phyloP scores from a whole-genome alignment of 2,113 vertebrate genomes.

The Chelonoidis abingdonii region DNA sequence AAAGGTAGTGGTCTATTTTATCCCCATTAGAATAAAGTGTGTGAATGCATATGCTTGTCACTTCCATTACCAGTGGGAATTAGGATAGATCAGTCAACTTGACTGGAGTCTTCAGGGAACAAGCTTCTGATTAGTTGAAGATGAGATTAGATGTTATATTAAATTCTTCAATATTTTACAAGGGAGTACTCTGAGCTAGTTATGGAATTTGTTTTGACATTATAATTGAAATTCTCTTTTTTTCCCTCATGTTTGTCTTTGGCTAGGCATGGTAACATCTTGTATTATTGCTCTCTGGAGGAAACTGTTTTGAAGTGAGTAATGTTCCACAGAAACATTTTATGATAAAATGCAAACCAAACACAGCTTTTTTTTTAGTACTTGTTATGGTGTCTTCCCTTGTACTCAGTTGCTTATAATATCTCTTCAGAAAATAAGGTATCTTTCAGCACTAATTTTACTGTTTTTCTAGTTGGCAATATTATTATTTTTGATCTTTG shows the following conservation, averaged over 20 bases:
- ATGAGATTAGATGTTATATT: slow-evolving; percentile 1
- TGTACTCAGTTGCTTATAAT: neutral
- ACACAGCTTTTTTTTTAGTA: neutral
- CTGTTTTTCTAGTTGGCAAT: neutral
- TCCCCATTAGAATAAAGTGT: neutral
- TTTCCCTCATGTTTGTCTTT: neutral
- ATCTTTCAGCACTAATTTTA: neutral
- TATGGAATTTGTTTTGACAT: neutral
- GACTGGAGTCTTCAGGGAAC: neutral
- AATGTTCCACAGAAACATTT: neutral
- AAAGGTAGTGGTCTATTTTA: no score
- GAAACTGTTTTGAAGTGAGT: slow-evolving; percentile 45
- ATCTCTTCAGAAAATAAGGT: neutral
- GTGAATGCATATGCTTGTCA: neutral
- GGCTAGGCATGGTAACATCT: slow-evolving; percentile 26
- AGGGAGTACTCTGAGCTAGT: neutral
- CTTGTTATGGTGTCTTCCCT: neutral
- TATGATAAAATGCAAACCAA: neutral
- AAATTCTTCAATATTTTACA: slow-evolving; percentile 1
- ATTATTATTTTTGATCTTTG: neutral
- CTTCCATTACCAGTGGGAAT: neutral
- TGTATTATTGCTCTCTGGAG: neutral
- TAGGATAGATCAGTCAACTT: neutral
- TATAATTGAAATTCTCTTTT: neutral
- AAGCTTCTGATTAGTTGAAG: neutral